These are phyloP conservation scores for Platyrinchus mystaceus DNA, from an alignment of 2,797 vertebrate species.

Conservation along the genomic window DNA sequence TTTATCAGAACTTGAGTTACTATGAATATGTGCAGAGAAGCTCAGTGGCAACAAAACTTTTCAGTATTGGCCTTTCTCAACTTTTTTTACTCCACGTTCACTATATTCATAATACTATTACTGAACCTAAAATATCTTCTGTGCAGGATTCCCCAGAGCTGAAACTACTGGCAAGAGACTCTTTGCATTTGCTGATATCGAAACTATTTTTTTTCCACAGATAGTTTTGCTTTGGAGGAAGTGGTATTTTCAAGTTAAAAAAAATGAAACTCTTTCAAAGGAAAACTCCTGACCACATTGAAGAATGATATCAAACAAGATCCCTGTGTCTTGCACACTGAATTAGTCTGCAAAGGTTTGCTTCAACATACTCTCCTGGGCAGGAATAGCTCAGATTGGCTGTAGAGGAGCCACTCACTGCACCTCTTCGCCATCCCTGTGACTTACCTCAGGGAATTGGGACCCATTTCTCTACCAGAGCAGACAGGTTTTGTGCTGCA, in stretches of 20 bases:
- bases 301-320: not conserved
- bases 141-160: not conserved
- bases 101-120: not conserved
- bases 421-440: accelerated
- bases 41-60: not conserved
- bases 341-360: not conserved
- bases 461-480: not conserved
- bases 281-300: not conserved
- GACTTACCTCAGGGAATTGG: not conserved
- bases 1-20: not conserved
- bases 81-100: not conserved
- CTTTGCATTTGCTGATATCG: not conserved
- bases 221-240: not conserved
- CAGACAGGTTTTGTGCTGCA: not conserved
- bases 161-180: not conserved
- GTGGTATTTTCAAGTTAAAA: not conserved
- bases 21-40: not conserved
- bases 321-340: not conserved
- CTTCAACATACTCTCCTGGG: not conserved
- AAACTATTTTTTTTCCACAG: not conserved
- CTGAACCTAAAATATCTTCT: not conserved
- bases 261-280: not conserved
- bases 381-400: not conserved
- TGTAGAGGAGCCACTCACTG: not conserved
- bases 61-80: not conserved